Conservation (phyloP, 2,888 invertebrate genomes). For the Syrista parreyssii region DNA sequence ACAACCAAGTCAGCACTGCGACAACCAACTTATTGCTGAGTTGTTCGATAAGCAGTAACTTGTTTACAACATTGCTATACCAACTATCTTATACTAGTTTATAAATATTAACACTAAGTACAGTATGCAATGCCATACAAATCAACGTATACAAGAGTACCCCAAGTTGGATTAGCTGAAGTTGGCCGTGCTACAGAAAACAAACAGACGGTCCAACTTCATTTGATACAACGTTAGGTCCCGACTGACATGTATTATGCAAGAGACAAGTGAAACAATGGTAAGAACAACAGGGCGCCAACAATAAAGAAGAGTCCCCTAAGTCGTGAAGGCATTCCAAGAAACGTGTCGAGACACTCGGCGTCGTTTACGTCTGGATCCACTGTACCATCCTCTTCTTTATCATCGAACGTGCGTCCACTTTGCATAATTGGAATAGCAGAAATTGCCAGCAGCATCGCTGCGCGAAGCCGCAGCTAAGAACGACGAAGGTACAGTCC, state of each 20-base stretch:
- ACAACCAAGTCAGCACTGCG: background rate
- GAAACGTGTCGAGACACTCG: background rate
- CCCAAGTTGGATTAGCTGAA: background rate
- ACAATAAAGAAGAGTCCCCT: background rate
- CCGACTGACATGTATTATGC: too few relatives aligned
- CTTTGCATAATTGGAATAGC: background rate
- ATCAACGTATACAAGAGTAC: background rate
- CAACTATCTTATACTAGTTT: too few relatives aligned
- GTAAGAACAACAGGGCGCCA: too few relatives aligned
- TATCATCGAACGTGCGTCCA: background rate
- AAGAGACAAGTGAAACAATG: too few relatives aligned
- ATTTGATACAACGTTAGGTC: too few relatives aligned
- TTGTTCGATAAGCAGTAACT: background rate
- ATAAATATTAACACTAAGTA: too few relatives aligned
- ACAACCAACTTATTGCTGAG: background rate
- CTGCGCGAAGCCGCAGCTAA: background rate
- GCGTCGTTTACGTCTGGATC: background rate
- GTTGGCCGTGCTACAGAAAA: background rate
- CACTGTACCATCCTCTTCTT: background rate
- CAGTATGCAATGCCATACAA: too few relatives aligned
- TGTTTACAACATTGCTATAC: background rate
- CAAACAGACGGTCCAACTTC: background rate
- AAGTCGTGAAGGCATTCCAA: background rate
- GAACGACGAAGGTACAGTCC: background rate
- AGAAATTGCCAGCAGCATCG: background rate